A percentile compares a stretch with the other conserved stretches of the same genome.
Conservation (phyloP, 1,140 invertebrate species). For the Brachionus manjavacas region DNA sequence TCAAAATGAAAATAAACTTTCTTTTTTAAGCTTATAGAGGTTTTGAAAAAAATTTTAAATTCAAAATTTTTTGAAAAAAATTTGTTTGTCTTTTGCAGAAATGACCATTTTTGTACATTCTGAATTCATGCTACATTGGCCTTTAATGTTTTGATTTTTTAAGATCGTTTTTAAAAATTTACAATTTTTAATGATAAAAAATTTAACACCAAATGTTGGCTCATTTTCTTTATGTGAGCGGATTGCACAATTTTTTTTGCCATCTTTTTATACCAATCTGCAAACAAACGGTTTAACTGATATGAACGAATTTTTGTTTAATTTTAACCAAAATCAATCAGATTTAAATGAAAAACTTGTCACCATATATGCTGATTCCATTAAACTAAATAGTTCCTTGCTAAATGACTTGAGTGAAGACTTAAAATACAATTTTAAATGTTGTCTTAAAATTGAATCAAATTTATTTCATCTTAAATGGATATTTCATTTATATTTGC, state of each 20-base stretch:
- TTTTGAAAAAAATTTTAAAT: too few species aligned
- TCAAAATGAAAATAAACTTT: too few species aligned
- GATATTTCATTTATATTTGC: slow-evolving; percentile 8
- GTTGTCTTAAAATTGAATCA: slow-evolving; percentile 22
- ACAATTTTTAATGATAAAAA: not conserved
- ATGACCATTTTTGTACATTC: too few species aligned
- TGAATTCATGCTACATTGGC: too few species aligned
- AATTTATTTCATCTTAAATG: slow-evolving; percentile 16
- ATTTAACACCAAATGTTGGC: not conserved
- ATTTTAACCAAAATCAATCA: not conserved
- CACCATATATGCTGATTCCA: not conserved
- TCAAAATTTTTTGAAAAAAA: too few species aligned
- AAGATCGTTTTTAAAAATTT: too few species aligned
- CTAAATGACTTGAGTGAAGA: not conserved
- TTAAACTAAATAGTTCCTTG: not conserved
- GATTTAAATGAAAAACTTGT: not conserved
- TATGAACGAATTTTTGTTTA: not conserved
- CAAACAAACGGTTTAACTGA: not conserved
- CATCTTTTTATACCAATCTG: not conserved
- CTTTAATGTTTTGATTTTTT: too few species aligned
- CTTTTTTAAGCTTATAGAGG: too few species aligned
- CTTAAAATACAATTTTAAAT: not conserved
- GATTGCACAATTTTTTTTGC: slow-evolving; percentile 1
- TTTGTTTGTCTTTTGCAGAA: too few species aligned
- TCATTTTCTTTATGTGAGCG: not conserved